Base-by-base conservation (phyloP, 1,140 invertebrate genomes). In the Acyrthosiphon pisum region DNA sequence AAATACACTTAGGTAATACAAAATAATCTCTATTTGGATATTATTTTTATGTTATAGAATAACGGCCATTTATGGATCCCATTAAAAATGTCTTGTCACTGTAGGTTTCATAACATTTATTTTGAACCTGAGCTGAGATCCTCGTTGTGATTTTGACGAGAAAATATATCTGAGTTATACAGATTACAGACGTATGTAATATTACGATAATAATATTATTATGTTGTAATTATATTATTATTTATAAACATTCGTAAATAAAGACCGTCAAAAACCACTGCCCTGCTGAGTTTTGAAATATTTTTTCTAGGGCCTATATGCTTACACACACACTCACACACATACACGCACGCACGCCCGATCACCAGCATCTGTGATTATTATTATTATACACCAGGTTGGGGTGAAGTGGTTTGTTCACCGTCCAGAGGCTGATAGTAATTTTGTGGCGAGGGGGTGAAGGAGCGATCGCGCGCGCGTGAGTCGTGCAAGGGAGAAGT, bases 281-380 rank as follows among this genome's bases (percentile, higher is more conserved):
- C 30, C 11, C 14, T 76, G 60, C 30, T 14, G 83, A 26, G 83
- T 41, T 84, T 84, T 44, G 83, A 11, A n/a, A 30, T n/a, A 87
- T 46, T 87, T 87, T 87, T 87, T 87, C 44, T 26, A 8, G 18
- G 6, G 26, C 44, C 30, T n/a, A 76, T 44, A 44, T 46, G 14
- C 14, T 3, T 14, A 50, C 48, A 41, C 22, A 8, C 50, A 35
- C 53, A n/a, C 35, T 20, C n/a, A 6, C 60, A 68, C 50, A 50
- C 48, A 23, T 2, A 23, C 50, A 35, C 53, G 18, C 35, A n/a
- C n/a, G 11, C 60, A 68, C 50, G 18, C 37, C 41, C 50, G 35
- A 68, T 68, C 90, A 68, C 90, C 90, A 46, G 90, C 90, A 91
- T 91, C 56, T 91, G 90, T 46, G 90, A 91, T 91, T 91, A 91